Base-by-base conservation (phyloP, 2,113 vertebrate genomes). In the Myotis davidii region DNA sequence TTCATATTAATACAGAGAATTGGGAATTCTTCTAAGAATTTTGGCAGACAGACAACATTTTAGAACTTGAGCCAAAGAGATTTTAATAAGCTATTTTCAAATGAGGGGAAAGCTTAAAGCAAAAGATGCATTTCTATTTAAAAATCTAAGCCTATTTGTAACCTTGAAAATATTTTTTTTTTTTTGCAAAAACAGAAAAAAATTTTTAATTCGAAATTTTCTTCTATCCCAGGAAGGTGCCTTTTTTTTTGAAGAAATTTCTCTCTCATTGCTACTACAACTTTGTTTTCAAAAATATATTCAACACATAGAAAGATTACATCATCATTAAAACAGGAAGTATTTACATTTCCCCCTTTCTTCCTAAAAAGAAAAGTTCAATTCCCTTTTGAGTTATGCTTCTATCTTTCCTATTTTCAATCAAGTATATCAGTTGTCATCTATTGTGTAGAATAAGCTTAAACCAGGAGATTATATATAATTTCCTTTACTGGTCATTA, bases 1-100 rank as follows among this genome's bases (percentile, higher is more conserved):
- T 94, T 92, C 37, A 92, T n/a, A 70, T 64, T 88, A 85, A 94
- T n/a, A 94, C 4, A 85, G 50, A 87, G 69, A 59, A 70, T 21
- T 73, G 42, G 27, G 18, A 94, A 96, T 95, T 93, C 48, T 97
- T 97, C 93, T 97, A 67, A 97, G 50, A 59, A 95, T 82, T 96
- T 94, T 96, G 77, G 91, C 81, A 65, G 87, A 83, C 29, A 96
- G 95, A 96, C 20, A 94, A 93, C 87, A 91, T 52, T 85, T 48
- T 82, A n/a, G 34, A 93, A 94, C 59, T 84, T 94, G 83, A 96
- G 48, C 86, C 95, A 97, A 95, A 97, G 77, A 48, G 25, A 61
- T 96, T 97, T 81, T 96, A 97, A 94, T 96, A 88, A 94, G 74
- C 42, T 29, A 95, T 97, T 92, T 97, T 95, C n/a, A 97, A 73